A percentile compares a stretch with the other conserved stretches of the same genome.
These are phyloP conservation scores for Muricea muricata DNA, from an alignment of 92 coral and sea anemone genomes.

Conservation along the genomic window DNA sequence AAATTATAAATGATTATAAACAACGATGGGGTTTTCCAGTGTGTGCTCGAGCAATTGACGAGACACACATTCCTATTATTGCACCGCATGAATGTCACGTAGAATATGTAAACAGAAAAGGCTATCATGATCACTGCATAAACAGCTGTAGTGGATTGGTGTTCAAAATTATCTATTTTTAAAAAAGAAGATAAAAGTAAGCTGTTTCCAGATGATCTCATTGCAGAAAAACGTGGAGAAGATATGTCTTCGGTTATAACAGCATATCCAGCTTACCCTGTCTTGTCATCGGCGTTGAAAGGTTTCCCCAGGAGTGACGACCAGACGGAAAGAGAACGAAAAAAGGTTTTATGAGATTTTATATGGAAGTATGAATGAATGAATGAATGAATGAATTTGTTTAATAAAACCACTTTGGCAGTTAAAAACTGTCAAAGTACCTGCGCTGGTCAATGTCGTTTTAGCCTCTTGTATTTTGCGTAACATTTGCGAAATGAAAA, in stretches of 20 bases:
- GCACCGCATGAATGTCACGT: background rate
- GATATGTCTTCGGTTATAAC: background rate
- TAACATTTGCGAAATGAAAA: slow-evolving; percentile 49
- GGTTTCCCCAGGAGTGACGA: slow-evolving; percentile 10
- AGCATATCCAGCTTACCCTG: slow-evolving; percentile 9
- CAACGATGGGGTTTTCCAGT: too few species aligned
- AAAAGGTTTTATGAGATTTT: too few species aligned
- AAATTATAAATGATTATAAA: too few species aligned
- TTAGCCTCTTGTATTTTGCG: slow-evolving; percentile 20
- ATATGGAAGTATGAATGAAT: too few species aligned
- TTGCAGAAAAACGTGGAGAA: background rate
- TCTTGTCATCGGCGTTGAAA: slow-evolving; percentile 4
- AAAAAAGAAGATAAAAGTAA: background rate
- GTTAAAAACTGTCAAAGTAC: too few species aligned
- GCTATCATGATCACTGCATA: too few species aligned
- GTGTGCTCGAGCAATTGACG: too few species aligned
- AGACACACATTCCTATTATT: too few species aligned
- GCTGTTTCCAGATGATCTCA: slow-evolving; percentile 12
- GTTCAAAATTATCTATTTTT: slow-evolving; percentile 37
- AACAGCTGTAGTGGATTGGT: too few species aligned
- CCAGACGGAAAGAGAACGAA: slow-evolving; percentile 40
- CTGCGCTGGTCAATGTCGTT: slow-evolving; percentile 28
- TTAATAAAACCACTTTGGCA: too few species aligned
- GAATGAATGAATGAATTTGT: too few species aligned
- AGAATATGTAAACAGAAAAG: slow-evolving; percentile 18